Evolutionary conservation across 2,888 invertebrate genomes (phyloP).

Genomic region (Neria commutata): DNA sequence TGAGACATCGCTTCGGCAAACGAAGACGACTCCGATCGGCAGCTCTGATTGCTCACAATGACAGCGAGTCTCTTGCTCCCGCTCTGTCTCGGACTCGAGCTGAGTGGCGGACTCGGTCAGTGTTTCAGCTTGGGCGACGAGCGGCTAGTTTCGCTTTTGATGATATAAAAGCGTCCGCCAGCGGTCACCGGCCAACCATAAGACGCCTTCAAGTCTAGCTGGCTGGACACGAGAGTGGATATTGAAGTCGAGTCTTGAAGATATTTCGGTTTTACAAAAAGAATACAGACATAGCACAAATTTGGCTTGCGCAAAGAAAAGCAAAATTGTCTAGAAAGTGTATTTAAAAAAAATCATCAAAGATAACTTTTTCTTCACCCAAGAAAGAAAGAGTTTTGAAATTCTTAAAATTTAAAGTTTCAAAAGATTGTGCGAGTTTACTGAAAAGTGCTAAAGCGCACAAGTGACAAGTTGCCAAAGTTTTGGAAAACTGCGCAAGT

Average conservation of each 20-base stretch:
- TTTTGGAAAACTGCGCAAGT: too few relatives aligned
- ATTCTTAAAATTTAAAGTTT: too few relatives aligned
- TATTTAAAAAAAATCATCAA: too few relatives aligned
- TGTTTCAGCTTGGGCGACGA: background rate
- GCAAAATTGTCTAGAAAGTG: background rate
- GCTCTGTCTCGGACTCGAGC: background rate
- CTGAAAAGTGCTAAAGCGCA: too few relatives aligned
- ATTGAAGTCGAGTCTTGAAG: constrained; percentile 53
- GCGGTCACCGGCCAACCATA: constrained; percentile 56
- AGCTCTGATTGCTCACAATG: background rate
- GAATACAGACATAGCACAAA: constrained; percentile 35
- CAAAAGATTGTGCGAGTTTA: too few relatives aligned
- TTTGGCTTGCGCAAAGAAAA: constrained; percentile 43
- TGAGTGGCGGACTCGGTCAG: background rate
- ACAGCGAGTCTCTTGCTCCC: background rate
- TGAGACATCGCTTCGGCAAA: background rate
- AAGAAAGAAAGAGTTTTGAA: too few relatives aligned
- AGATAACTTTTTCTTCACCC: too few relatives aligned
- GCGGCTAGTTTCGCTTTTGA: too few relatives aligned
- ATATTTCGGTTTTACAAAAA: constrained; percentile 35
- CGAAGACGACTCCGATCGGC: background rate
- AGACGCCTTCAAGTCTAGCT: constrained; percentile 63
- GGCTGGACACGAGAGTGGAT: constrained; percentile 57
- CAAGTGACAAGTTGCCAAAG: too few relatives aligned
- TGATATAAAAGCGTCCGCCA: constrained; percentile 58